These are phyloP conservation scores for Hippocampus guttulatus DNA, from an alignment of 2,113 vertebrate species.

Conservation along the genomic window DNA sequence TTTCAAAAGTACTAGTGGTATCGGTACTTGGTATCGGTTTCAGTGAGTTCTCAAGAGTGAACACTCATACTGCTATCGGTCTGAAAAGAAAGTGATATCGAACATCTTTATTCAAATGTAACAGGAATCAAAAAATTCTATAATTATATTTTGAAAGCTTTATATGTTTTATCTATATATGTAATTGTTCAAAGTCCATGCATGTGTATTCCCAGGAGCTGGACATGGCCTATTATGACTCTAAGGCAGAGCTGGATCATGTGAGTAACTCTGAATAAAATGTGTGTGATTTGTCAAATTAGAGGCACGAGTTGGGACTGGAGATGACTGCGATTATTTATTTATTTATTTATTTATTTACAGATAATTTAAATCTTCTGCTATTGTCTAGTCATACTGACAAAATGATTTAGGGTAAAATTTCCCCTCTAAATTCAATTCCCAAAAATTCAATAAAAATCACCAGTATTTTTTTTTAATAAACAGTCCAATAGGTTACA, in stretches of 20 bases:
- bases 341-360: background rate
- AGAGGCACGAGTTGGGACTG: background rate
- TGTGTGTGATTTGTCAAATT: background rate
- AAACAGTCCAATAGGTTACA: background rate
- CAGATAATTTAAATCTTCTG: background rate
- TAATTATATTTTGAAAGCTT: background rate
- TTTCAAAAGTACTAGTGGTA: no score
- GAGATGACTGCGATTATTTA: background rate
- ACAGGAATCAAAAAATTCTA: no score
- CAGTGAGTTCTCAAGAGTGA: no score
- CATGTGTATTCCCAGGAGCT: slow-evolving; percentile 73
- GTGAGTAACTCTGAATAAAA: slow-evolving; percentile 71
- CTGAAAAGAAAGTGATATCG: no score
- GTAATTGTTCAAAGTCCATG: background rate
- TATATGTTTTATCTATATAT: background rate
- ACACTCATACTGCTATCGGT: no score
- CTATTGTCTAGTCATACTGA: background rate
- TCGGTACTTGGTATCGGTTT: no score
- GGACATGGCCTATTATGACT: slow-evolving; percentile 93
- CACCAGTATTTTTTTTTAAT: no score
- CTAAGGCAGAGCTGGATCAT: slow-evolving; percentile 92
- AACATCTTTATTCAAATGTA: no score
- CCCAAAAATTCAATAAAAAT: no score
- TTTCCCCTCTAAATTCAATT: background rate
- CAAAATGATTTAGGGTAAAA: background rate